phyloP scores from a whole-genome alignment of 2,888 invertebrate species.

The Chloromyia formosa region DNA sequence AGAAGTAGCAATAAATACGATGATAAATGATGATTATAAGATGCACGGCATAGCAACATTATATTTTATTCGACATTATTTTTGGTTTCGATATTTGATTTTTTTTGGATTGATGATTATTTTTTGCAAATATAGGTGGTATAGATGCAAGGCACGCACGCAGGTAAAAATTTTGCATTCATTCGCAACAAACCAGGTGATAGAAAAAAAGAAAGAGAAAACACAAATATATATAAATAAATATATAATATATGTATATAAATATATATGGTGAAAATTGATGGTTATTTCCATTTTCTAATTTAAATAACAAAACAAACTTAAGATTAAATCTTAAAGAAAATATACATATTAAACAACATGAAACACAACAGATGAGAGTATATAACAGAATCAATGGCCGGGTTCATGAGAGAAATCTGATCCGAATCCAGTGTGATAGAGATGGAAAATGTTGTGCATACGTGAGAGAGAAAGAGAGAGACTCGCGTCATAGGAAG shows the following conservation, averaged over 20 bases:
- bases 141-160: slow-evolving; percentile 51
- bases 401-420: too few relatives aligned
- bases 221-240: slow-evolving; percentile 54
- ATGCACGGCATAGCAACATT: slow-evolving; percentile 43
- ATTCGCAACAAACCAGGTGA: slow-evolving; percentile 53
- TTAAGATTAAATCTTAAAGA: not conserved
- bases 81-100: slow-evolving; percentile 25
- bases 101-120: slow-evolving; percentile 43
- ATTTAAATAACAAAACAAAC: slow-evolving; percentile 10
- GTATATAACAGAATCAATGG: too few relatives aligned
- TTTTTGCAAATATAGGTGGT: slow-evolving; percentile 45
- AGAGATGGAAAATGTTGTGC: too few relatives aligned
- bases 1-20: slow-evolving; percentile 40
- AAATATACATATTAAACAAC: not conserved
- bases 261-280: too few relatives aligned
- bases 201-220: slow-evolving; percentile 52
- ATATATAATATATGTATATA: slow-evolving; percentile 37
- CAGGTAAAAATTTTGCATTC: slow-evolving; percentile 47
- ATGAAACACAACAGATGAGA: not conserved
- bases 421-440: too few relatives aligned
- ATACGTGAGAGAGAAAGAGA: too few relatives aligned
- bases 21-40: slow-evolving; percentile 35
- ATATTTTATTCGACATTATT: slow-evolving; percentile 12
- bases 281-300: not conserved
- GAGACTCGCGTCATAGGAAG: too few relatives aligned